phyloP scores from a whole-genome alignment of 2,113 vertebrate species.

The Phalacrocorax aristotelis region DNA sequence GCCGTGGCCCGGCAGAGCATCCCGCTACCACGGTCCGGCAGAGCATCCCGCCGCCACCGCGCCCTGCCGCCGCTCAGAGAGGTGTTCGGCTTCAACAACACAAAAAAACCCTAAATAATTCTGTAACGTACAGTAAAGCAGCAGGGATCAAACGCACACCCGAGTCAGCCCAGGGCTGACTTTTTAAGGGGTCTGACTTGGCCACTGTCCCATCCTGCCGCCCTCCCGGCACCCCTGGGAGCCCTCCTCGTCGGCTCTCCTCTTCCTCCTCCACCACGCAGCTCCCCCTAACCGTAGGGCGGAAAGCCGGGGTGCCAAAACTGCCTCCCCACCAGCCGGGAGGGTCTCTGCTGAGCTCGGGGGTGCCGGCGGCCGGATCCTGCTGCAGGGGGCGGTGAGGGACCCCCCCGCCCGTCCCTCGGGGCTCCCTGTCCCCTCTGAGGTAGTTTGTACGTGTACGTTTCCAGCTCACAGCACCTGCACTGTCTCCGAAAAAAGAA shows the following conservation, averaged over 20 bases:
- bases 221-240: neutral
- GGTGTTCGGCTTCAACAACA: neutral
- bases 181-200: neutral
- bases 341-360: neutral
- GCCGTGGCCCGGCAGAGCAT: too few relatives aligned
- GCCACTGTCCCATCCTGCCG: neutral
- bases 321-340: neutral
- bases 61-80: neutral
- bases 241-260: neutral
- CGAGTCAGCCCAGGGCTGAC: neutral
- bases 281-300: neutral
- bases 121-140: neutral
- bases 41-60: neutral
- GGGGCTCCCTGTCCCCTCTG: slow-evolving; percentile 48
- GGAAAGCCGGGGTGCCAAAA: neutral
- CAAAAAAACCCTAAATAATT: neutral
- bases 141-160: neutral
- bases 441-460: slow-evolving; percentile 69
- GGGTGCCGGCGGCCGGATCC: neutral
- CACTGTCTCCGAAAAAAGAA: neutral
- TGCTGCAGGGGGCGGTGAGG: rapidly evolving
- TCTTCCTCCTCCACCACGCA: neutral
- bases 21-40: rapidly evolving
- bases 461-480: slow-evolving; percentile 21
- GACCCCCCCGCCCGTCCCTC: neutral